A percentile compares a stretch with the other conserved stretches of the same genome.
phyloP scores from a whole-genome alignment of 1,140 invertebrate species.

The Lamellibrachia luymesi region DNA sequence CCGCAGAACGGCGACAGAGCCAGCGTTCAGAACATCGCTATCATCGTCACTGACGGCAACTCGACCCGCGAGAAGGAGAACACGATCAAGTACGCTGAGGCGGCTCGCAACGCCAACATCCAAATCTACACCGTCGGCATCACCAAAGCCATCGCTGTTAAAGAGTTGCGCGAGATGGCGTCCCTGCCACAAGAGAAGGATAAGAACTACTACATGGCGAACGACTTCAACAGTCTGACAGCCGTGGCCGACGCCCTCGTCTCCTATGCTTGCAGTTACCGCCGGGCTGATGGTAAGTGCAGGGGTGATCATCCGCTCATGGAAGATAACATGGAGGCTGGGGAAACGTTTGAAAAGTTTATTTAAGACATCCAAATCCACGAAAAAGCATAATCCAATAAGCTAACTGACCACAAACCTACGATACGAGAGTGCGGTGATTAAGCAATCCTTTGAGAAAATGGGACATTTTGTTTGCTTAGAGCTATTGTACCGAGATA shows the following conservation, averaged over 20 bases:
- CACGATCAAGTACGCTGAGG: background rate
- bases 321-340: no score
- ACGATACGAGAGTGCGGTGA: no score
- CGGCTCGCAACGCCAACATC: slow-evolving; percentile 35
- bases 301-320: no score
- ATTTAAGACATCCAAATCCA: no score
- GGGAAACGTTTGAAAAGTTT: no score
- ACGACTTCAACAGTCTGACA: background rate
- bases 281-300: background rate
- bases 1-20: slow-evolving; percentile 17
- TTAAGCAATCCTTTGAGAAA: no score
- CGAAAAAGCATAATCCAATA: no score
- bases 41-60: slow-evolving; percentile 18
- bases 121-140: slow-evolving; percentile 8
- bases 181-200: background rate
- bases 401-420: no score
- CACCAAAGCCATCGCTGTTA: background rate
- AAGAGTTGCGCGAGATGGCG: slow-evolving; percentile 5
- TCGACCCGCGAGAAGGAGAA: background rate
- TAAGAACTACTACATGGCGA: background rate
- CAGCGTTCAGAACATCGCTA: slow-evolving; percentile 23
- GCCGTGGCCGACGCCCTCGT: background rate
- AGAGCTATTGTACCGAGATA: no score
- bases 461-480: no score
- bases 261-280: background rate